Base-by-base conservation (phyloP, 2,888 invertebrate genomes). In the Synanthedon formicaeformis region DNA sequence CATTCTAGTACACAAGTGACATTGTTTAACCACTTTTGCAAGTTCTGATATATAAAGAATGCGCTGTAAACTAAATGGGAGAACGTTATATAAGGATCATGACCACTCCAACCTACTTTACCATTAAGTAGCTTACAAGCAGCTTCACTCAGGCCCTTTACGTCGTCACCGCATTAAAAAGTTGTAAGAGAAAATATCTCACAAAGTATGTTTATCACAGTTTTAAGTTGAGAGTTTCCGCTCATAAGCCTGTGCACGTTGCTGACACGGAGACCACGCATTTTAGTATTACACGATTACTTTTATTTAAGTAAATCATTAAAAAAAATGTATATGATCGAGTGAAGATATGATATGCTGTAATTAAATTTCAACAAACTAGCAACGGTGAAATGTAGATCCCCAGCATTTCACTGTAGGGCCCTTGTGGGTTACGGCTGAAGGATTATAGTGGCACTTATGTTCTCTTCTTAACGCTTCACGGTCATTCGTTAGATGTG, bases 131-230 rank as follows among this genome's bases (percentile, higher is more conserved):
- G 79, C 81, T 78, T 75, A 74, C 70, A 63, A 63, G 62, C 54
- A 55, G 54, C 69, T 73, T 70, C 68, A 75, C 72, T 76, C 74
- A 75, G 72, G 51, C 54, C 53, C 71, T 70, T 73, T 69, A 67
- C 73, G 65, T 64, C 63, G 64, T 63, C 67, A 72, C 68, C 71
- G 71, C 80, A 81, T 83, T 84, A 80, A 81, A 83, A 84, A 83
- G 75, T 83, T 83, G 66, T 60, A 70, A 60, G 65, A 64, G 66
- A 65, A 69, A 72, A 73, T 65, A 67, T 69, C 73, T 76, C 71
- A 62, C 75, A 74, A 79, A 82, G 78, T 75, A 77, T 75, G 76
- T 81, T 82, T 82, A 83, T 80, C 77, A 73, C 77, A 74, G 75
- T 78, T 78, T 73, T 67, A 76, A 78, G 79, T 78, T 75, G n/a